Base-by-base conservation (phyloP, 1,140 invertebrate genomes). In the Zaprionus capensis region DNA sequence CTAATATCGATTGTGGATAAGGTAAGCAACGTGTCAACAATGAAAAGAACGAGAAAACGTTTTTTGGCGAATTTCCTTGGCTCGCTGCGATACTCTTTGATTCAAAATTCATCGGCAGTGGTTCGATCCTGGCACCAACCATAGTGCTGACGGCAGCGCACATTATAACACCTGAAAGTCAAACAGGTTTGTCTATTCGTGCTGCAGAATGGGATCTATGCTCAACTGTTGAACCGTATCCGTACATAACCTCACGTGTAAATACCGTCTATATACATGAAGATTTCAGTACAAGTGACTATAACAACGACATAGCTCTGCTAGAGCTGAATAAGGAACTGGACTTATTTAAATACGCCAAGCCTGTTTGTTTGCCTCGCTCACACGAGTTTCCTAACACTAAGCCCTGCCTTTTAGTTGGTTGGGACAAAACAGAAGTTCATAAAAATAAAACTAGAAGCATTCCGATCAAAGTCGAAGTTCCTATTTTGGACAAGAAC, bases 331-430 rank as follows among this genome's bases (percentile, higher is more conserved):
- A 95, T 83, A 94, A 94, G 0, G 82, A 76, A 0, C 95, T 96
- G 17, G 92, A 91, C 36, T 94, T 96, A 59, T 94, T 94, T 63
- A 92, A 94, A 55, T 93, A 95, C 78, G 94, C 96, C 0, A 95
- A 95, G 91, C 95, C 96, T 2, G 94, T 96, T 61, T 97, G 96
- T 91, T 92, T 97, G 34, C 96, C 96, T 4, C 44, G 93, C 2
- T 5, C n/a, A 1, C n/a, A 59, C 26, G 24, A 69, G 4, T 68
- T 69, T 62, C 71, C 64, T 1, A 14, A 74, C 46, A 5, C 53
- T 11, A 20, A 17, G 17, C 77, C 87, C 0, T 96, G 95, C 78
- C 91, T 93, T 56, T 95, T 94, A 5, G 94, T 93, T 11, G 95
- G 95, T n/a, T 96, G 95, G 95, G 95, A 95, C 14, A 95, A 94